Evolutionary conservation across 1,140 invertebrate species (phyloP).

Genomic region (Pseudoatta argentina): DNA sequence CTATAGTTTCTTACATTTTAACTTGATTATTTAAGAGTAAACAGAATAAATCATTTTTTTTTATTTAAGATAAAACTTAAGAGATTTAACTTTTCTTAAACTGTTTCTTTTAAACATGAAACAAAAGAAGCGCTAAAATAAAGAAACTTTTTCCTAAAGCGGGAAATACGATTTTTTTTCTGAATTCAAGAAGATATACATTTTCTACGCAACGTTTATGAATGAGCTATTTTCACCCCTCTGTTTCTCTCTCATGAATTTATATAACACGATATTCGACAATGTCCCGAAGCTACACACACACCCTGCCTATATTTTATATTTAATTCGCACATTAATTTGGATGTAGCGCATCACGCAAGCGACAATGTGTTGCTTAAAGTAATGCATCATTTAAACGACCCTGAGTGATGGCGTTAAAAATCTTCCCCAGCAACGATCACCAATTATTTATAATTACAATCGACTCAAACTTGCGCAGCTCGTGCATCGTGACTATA

Average conservation of each 20-base stretch:
- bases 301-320: not conserved
- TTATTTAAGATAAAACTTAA: not conserved
- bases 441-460: conserved; percentile 52
- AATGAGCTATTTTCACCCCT: not conserved
- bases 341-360: conserved; percentile 9
- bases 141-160: not conserved
- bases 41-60: not conserved
- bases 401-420: conserved; percentile 3
- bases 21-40: not conserved
- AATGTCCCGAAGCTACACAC: not conserved
- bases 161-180: not conserved
- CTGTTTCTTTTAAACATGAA: conserved; percentile 10
- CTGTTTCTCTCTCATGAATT: not conserved
- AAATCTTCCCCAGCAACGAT: conserved; percentile 18
- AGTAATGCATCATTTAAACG: conserved; percentile 23
- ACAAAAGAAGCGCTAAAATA: not conserved
- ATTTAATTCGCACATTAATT: conserved; percentile 17
- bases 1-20: conserved; percentile 2
- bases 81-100: not conserved
- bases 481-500: not conserved
- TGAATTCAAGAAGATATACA: not conserved
- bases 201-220: not conserved
- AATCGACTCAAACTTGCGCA: conserved; percentile 14
- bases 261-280: conserved; percentile 9
- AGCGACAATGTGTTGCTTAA: not conserved